Percentiles rank a stretch among this genome's conserved stretches.
These are phyloP conservation scores for Zaprionus capensis DNA, from an alignment of 1,140 invertebrate genomes.

Conservation along the genomic window DNA sequence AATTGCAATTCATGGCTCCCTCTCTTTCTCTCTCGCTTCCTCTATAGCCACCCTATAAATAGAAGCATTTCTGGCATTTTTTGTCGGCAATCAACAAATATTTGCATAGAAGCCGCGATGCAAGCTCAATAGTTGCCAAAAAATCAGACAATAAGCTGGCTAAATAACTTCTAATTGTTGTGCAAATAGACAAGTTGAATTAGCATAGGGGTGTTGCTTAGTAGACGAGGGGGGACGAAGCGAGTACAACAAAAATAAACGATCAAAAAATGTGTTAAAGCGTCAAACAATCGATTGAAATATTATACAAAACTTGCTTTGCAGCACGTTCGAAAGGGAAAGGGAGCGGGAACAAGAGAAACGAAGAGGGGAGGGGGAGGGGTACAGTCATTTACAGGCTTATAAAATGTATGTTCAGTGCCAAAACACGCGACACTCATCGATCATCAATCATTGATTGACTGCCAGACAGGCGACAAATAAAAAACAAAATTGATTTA, in stretches of 20 bases:
- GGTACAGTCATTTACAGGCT: constrained; percentile 60
- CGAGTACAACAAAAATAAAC: constrained; percentile 29
- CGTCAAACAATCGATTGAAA: constrained; percentile 60
- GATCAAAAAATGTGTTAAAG: constrained; percentile 71
- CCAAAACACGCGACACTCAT: constrained; percentile 72
- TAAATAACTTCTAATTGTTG: constrained; percentile 81
- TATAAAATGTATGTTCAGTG: constrained; percentile 44
- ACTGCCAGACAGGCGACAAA: constrained; percentile 22
- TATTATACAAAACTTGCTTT: constrained; percentile 46
- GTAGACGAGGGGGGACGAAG: background rate
- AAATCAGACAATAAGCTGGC: constrained; percentile 68
- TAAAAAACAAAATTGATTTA: constrained; percentile 31
- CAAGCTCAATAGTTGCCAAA: constrained; percentile 53
- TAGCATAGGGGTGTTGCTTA: constrained; percentile 27
- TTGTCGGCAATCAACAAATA: constrained; percentile 58
- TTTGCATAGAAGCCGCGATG: constrained; percentile 64
- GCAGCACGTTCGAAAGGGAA: constrained; percentile 66
- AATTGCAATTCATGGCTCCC: constrained; percentile 22
- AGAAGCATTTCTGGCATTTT: constrained; percentile 32
- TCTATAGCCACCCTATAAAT: constrained; percentile 22
- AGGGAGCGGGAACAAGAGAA: constrained; percentile 36
- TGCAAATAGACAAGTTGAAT: constrained; percentile 63
- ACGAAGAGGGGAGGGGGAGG: background rate
- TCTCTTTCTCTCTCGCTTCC: background rate
- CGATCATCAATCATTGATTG: constrained; percentile 60